These are phyloP conservation scores for Drosophila parabipectinata DNA, from an alignment of 1,140 invertebrate genomes.

Conservation along the genomic window DNA sequence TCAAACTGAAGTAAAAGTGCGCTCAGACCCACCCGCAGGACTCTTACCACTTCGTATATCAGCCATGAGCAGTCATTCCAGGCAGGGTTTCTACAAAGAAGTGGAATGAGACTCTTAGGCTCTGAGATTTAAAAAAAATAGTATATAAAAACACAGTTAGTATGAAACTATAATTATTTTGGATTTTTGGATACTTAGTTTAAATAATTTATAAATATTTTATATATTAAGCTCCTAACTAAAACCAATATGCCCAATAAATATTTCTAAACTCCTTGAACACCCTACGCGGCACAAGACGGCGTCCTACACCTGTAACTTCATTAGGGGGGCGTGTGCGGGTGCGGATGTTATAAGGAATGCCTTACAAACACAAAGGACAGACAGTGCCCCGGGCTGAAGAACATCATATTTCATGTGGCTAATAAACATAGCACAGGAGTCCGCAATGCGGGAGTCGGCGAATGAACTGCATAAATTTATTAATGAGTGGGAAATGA, in stretches of 20 bases:
- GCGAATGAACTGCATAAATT: constrained; percentile 67
- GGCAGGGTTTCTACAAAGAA: not conserved
- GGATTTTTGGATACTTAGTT: not conserved
- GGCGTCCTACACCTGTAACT: constrained; percentile 69
- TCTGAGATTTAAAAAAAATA: too few species aligned
- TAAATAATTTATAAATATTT: not conserved
- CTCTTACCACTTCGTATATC: constrained; percentile 28
- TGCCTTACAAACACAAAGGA: constrained; percentile 67
- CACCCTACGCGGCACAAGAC: constrained; percentile 6
- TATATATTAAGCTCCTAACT: not conserved
- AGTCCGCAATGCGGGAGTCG: constrained; percentile 39
- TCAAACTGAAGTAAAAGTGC: constrained; percentile 72
- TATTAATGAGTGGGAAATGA: constrained; percentile 80
- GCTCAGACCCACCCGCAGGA: constrained; percentile 34
- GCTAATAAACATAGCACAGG: constrained; percentile 71
- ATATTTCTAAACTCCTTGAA: constrained; percentile 2
- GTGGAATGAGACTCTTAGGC: not conserved
- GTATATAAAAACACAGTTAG: too few species aligned
- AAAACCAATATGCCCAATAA: not conserved
- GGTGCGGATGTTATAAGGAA: constrained; percentile 47
- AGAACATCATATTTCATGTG: constrained; percentile 74
- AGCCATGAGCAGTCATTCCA: constrained; percentile 33
- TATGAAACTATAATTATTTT: not conserved
- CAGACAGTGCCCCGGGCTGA: constrained; percentile 36
- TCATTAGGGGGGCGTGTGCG: constrained; percentile 57